Percentiles rank a stretch among this genome's conserved stretches.
Conservation (phyloP, 1,140 invertebrate genomes). For the Cheumatopsyche charites region DNA sequence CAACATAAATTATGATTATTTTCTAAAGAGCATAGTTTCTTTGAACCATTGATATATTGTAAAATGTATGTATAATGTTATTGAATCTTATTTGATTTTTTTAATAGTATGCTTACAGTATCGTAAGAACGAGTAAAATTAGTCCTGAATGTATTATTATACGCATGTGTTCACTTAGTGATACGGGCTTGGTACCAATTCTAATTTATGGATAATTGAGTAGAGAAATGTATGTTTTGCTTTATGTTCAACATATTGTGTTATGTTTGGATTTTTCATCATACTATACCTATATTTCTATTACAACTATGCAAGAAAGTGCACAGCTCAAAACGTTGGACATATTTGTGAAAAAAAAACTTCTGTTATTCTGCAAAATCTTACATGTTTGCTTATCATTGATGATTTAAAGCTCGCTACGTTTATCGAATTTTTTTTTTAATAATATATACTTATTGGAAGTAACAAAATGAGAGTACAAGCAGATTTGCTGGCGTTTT, state of each 20-base stretch:
- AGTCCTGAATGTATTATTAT: conserved; percentile 38
- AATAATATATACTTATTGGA: too few relatives aligned
- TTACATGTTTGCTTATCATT: too few relatives aligned
- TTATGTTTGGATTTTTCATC: too few relatives aligned
- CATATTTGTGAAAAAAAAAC: too few relatives aligned
- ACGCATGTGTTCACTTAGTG: conserved; percentile 39
- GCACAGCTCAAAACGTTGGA: conserved; percentile 20
- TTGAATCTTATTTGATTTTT: not conserved
- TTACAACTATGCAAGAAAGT: conserved; percentile 16
- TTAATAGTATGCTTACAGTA: conserved; percentile 28
- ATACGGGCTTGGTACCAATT: conserved; percentile 31
- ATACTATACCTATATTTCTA: conserved; percentile 3
- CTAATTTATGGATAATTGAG: conserved; percentile 30
- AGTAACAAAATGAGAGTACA: not conserved
- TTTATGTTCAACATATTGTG: not conserved
- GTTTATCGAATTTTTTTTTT: too few relatives aligned
- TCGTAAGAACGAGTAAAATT: conserved; percentile 33
- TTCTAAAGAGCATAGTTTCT: too few relatives aligned
- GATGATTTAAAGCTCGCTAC: too few relatives aligned
- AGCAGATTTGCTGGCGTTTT: conserved; percentile 1
- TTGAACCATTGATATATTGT: too few relatives aligned
- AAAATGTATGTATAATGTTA: not conserved
- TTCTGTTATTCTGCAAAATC: too few relatives aligned
- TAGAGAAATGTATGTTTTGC: conserved; percentile 16
- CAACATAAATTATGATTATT: too few relatives aligned